Percentiles rank a stretch among this genome's conserved stretches.
Evolutionary conservation across 2,888 invertebrate genomes (phyloP).

Genomic region (Dryomyza anilis): DNA sequence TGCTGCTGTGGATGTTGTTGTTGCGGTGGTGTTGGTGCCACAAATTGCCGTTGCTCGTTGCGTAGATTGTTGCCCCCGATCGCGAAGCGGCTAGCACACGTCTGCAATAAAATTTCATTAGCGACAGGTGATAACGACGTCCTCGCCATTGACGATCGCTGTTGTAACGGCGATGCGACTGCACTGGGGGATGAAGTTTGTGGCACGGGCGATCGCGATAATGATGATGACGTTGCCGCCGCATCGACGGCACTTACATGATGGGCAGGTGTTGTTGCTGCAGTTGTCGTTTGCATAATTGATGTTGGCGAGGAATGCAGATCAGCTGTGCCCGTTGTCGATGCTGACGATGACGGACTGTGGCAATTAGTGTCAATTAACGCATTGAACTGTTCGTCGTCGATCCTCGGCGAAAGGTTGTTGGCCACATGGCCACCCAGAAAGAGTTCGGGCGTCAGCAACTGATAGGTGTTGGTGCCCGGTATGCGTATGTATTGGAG

Average conservation of each 20-base stretch:
- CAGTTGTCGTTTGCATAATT: conserved; percentile 33
- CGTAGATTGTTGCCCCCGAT: conserved; percentile 27
- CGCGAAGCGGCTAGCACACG: conserved; percentile 47
- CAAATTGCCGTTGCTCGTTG: conserved; percentile 32
- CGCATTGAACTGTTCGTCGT: conserved; percentile 69
- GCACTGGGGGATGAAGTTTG: conserved; percentile 34
- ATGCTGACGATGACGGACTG: conserved; percentile 51
- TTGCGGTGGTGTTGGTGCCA: conserved; percentile 38
- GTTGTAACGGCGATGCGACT: conserved; percentile 28
- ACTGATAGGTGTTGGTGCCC: conserved; percentile 68
- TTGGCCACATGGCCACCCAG: conserved; percentile 61
- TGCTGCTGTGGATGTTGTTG: conserved; percentile 38
- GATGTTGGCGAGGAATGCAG: conserved; percentile 36
- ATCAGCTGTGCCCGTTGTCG: conserved; percentile 30
- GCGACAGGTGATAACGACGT: conserved; percentile 54
- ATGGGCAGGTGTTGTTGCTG: conserved; percentile 38
- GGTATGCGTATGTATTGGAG: conserved; percentile 68
- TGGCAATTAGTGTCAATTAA: conserved; percentile 61
- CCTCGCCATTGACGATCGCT: conserved; percentile 34
- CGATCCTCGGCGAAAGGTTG: conserved; percentile 40
- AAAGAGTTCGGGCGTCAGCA: conserved; percentile 66
- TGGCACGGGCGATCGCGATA: conserved; percentile 52
- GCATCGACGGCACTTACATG: conserved; percentile 40
- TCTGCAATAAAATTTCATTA: conserved; percentile 55
- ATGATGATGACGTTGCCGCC: conserved; percentile 31